A percentile compares a stretch with the other conserved stretches of the same genome.
These are phyloP conservation scores for Campoplex capitator DNA, from an alignment of 2,888 invertebrate species.

Conservation along the genomic window DNA sequence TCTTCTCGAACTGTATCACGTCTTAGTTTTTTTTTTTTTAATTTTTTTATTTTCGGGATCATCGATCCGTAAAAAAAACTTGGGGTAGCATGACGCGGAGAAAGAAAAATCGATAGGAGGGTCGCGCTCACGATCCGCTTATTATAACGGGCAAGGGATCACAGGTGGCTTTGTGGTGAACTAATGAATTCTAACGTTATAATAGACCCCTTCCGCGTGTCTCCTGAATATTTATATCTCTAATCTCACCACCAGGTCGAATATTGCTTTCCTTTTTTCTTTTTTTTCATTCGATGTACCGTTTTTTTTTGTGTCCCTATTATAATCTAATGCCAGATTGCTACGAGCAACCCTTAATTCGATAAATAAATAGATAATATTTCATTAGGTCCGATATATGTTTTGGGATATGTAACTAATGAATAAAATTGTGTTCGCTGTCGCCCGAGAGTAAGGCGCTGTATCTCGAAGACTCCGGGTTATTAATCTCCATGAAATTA, in stretches of 20 bases:
- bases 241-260: background rate
- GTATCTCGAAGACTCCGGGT: slow-evolving; percentile 17
- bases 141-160: slow-evolving; percentile 41
- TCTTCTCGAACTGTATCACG: slow-evolving; percentile 12
- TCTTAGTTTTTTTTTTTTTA: slow-evolving; percentile 3
- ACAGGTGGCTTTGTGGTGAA: slow-evolving; percentile 50
- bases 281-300: slow-evolving; percentile 18
- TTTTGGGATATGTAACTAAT: slow-evolving; percentile 38
- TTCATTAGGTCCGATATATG: slow-evolving; percentile 46
- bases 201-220: slow-evolving; percentile 16
- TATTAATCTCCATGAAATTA: slow-evolving; percentile 56
- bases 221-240: slow-evolving; percentile 48
- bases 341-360: background rate
- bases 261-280: slow-evolving; percentile 1
- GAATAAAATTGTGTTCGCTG: background rate
- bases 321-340: slow-evolving; percentile 20
- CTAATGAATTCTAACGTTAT: slow-evolving; percentile 55
- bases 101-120: slow-evolving; percentile 29
- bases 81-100: background rate
- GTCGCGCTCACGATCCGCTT: background rate
- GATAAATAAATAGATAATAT: slow-evolving; percentile 60
- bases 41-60: background rate
- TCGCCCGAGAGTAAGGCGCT: background rate
- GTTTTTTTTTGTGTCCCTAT: slow-evolving; percentile 4
- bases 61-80: slow-evolving; percentile 33